Evolutionary conservation across 2,113 vertebrate species (phyloP), one percentile per base, ranked within the genome.

Genomic region (Pituophis catenifer): DNA sequence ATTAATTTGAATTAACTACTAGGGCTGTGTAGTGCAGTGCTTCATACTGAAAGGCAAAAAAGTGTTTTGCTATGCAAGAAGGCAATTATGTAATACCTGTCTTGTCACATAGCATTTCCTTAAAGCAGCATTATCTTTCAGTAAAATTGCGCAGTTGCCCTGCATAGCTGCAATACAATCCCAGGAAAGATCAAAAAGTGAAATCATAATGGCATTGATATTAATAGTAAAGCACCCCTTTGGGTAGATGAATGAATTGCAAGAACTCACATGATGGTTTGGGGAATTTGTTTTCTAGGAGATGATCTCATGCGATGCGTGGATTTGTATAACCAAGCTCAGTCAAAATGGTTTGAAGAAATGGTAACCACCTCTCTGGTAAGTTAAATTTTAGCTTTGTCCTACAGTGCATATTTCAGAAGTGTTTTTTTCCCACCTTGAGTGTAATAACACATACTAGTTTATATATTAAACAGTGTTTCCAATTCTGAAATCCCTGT

Each of bases 261-360:
- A 59, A 8, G 58, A 9, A 59, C 13, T 59, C 9, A 44, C 26
- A 57, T 95, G 81, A 1, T 50, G 70, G 2, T 58, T 91, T 86
- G 44, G 7, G 0, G 58, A 12, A 8, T 87, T 65, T 6, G n/a
- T 87, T 94, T 89, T 94, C 2, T 96, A 99, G 99, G 99, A 62
- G 99, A 99, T 54, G 99, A 99, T 55, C 98, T 99, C 94, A 99
- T 99, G 98, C 98, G 99, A 94, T 99, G 99, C 1, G 99, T 99
- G 33, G 99, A 99, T 96, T 98, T 99, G 81, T 99, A 99, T 95
- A 99, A 99, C 94, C 99, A 99, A 97, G 98, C 98, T 52, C 99
- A 99, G 96, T 99, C 99, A 93, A 99, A 99, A 92, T 99, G 99
- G 99, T 99, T 99, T 96, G 99, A 99, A 96, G 99, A 99, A 97